Base-by-base conservation (phyloP, 2,113 vertebrate species). In the Bos indicus region DNA sequence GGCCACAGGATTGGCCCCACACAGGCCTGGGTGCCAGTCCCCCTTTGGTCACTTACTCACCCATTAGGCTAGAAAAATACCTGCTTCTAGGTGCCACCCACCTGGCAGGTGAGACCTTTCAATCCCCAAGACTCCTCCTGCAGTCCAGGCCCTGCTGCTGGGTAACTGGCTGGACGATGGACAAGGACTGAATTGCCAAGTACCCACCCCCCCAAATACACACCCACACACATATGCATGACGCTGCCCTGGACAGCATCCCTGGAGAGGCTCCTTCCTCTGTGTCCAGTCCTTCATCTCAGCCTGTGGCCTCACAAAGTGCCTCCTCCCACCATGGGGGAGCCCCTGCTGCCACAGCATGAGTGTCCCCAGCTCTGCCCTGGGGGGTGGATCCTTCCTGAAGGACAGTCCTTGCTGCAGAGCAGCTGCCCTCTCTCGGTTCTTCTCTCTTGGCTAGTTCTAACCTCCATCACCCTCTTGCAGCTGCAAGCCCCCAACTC, bases 221-320 rank as follows among this genome's bases (percentile, higher is more conserved):
- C 7, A 16, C 30, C 7, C 56, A 36, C 17, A 71, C n/a, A 71
- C 28, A 2, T 1, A 3, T 14, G 46, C 6, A 23, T 0, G 36
- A 10, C 1, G 19, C 46, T 12, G 16, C 2, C 57, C 23, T 28
- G 8, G 88, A 94, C 43, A 25, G 64, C 17, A 36, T 71, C n/a
- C 64, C 64, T 71, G n/a, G 56, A 21, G 26, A 56, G 57, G 87
- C 14, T 43, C 54, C 85, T 11, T 92, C 46, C 60, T 85, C 93
- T 10, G 36, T 0, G 23, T 81, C 46, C 9, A 4, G 78, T 28
- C 56, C 54, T 64, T 56, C n/a, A 51, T 19, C 21, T 88, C 48
- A 43, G 52, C 21, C 56, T 21, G 21, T 2, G 2, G n/a, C 28
- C 54, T 60, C 21, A 33, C 8, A 12, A 40, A 28, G 4, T 0